phyloP scores from a whole-genome alignment of 2,888 invertebrate genomes.

The Phasia obesa region DNA sequence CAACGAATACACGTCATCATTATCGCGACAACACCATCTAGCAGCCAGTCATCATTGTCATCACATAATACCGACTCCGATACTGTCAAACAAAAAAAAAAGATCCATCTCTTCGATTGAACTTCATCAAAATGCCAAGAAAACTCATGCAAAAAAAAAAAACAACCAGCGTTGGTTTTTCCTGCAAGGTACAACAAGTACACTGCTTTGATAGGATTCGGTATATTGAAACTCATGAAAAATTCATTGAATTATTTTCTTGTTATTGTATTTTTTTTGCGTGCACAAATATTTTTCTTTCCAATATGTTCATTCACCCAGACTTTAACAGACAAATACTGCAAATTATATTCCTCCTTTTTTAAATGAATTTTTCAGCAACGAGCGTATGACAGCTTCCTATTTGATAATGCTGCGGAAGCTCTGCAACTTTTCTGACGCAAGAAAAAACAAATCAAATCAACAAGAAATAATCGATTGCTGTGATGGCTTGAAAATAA shows the following conservation, averaged over 20 bases:
- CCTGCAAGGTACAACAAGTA: slow-evolving; percentile 26
- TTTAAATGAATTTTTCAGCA: slow-evolving; percentile 54
- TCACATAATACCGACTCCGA: slow-evolving; percentile 41
- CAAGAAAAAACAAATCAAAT: slow-evolving; percentile 22
- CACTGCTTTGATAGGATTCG: not conserved
- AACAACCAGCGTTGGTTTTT: slow-evolving; percentile 15
- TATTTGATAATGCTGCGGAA: slow-evolving; percentile 25
- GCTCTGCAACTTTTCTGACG: slow-evolving; percentile 47
- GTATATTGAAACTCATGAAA: slow-evolving; percentile 67
- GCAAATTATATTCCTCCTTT: slow-evolving; percentile 53
- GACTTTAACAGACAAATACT: slow-evolving; percentile 67
- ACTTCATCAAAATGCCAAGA: slow-evolving; percentile 62
- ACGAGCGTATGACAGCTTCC: slow-evolving; percentile 14
- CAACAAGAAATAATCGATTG: slow-evolving; percentile 57
- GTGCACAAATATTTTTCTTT: slow-evolving; percentile 3
- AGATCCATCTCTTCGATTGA: slow-evolving; percentile 26
- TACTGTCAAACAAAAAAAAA: not conserved
- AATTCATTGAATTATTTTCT: slow-evolving; percentile 66
- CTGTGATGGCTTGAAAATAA: slow-evolving; percentile 39
- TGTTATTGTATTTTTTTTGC: slow-evolving; percentile 40
- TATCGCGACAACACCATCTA: slow-evolving; percentile 67
- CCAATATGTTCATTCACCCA: slow-evolving; percentile 60
- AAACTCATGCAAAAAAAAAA: slow-evolving; percentile 40
- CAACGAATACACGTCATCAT: slow-evolving; percentile 69
- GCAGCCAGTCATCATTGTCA: slow-evolving; percentile 56